These are phyloP conservation scores for Elegia similella DNA, from an alignment of 2,888 invertebrate genomes.

Conservation along the genomic window DNA sequence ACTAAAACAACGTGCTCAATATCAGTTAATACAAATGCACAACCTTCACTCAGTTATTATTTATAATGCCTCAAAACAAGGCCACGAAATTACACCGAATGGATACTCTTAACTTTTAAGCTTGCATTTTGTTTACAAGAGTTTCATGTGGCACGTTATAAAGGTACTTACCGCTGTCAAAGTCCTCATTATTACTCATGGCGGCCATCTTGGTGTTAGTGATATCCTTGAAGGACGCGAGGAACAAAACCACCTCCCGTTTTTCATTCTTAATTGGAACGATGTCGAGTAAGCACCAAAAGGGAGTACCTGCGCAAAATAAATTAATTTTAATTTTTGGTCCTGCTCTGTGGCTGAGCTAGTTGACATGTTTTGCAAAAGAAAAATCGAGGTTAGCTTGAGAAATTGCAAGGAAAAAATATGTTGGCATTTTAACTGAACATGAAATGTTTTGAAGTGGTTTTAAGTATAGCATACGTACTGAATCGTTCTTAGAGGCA, in stretches of 20 bases:
- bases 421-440: not conserved
- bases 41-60: conserved; percentile 36
- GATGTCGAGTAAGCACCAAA: conserved; percentile 98
- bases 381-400: too few relatives aligned
- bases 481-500: conserved; percentile 34
- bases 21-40: conserved; percentile 54
- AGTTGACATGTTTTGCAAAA: too few relatives aligned
- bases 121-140: conserved; percentile 42
- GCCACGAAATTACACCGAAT: conserved; percentile 32
- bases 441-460: conserved; percentile 11
- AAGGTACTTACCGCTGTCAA: conserved; percentile 90
- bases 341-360: not conserved
- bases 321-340: conserved; percentile 32
- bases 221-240: conserved; percentile 98
- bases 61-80: conserved; percentile 36
- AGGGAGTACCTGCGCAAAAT: conserved; percentile 88
- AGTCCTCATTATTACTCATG: conserved; percentile 91
- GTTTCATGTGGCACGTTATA: conserved; percentile 37
- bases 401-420: not conserved
- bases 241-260: conserved; percentile 96
- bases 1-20: conserved; percentile 69
- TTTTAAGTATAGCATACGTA: conserved; percentile 11
- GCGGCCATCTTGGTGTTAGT: conserved; percentile 95
- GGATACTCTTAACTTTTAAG: conserved; percentile 35
- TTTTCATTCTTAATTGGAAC: conserved; percentile 99